A percentile compares a stretch with the other conserved stretches of the same genome.
These are phyloP conservation scores for Aldrovandia affinis DNA, from an alignment of 2,797 vertebrate genomes.

Conservation along the genomic window DNA sequence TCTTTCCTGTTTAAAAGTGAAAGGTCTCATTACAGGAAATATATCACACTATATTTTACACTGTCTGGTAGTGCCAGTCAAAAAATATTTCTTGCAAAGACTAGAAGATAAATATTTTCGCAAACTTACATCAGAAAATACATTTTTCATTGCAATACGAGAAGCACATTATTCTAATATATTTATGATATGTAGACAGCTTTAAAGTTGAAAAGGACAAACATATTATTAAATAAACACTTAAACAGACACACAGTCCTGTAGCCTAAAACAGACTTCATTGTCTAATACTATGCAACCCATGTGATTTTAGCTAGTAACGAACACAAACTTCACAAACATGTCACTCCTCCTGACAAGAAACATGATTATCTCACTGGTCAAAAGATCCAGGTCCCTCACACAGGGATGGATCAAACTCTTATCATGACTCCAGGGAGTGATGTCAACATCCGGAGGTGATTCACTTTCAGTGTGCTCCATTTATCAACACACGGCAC, in stretches of 20 bases:
- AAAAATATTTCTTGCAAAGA: neutral
- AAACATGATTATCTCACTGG: constrained; percentile 4
- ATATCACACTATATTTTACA: neutral
- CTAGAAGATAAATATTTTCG: neutral
- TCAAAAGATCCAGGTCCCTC: neutral
- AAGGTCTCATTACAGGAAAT: neutral
- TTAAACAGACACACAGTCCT: neutral
- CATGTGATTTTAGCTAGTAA: neutral
- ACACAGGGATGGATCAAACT: neutral
- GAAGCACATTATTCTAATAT: too few species aligned
- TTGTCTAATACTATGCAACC: neutral
- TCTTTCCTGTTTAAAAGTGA: neutral
- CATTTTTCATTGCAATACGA: neutral
- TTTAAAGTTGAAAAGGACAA: neutral
- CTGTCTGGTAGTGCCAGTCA: neutral
- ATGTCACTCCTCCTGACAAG: neutral
- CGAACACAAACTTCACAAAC: neutral
- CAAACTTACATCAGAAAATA: neutral
- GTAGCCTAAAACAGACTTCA: neutral
- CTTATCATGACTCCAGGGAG: neutral
- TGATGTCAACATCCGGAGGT: neutral
- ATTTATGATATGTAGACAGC: too few species aligned
- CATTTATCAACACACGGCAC: neutral
- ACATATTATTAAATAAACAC: neutral
- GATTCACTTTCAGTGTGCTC: neutral